Percentiles rank a stretch among this genome's conserved stretches.
Conservation (phyloP, 2,797 vertebrate species). For the Myotis myotis region DNA sequence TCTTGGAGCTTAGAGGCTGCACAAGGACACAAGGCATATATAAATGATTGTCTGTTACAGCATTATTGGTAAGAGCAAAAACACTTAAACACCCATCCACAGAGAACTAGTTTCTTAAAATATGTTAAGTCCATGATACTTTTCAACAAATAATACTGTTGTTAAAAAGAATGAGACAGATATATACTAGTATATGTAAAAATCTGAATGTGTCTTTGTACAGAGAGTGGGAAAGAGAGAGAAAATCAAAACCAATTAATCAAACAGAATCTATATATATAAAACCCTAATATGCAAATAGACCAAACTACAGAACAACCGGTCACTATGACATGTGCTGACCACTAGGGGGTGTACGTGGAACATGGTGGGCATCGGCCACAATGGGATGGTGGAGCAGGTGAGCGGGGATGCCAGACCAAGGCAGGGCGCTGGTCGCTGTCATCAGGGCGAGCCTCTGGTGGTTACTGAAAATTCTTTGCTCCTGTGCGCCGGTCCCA, state of each 20-base stretch:
- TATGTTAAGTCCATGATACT: background rate
- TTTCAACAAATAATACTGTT: background rate
- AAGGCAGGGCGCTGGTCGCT: accelerated
- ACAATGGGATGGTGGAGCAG: too few species aligned
- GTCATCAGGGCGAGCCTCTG: too few species aligned
- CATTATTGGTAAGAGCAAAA: background rate
- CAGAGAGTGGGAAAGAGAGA: background rate
- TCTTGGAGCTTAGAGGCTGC: background rate
- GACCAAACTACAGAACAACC: too few species aligned
- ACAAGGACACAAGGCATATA: background rate
- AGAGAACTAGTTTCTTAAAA: background rate
- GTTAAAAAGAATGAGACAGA: background rate
- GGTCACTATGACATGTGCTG: too few species aligned
- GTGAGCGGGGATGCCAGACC: too few species aligned
- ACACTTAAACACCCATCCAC: background rate
- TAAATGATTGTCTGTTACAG: background rate
- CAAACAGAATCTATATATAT: background rate
- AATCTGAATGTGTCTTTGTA: background rate
- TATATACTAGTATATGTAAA: background rate
- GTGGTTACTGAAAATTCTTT: too few species aligned
- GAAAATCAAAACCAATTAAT: background rate
- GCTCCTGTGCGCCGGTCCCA: too few species aligned
- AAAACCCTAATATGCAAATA: too few species aligned
- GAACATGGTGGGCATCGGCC: too few species aligned
- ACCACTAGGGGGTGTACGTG: too few species aligned